Evolutionary conservation across 2,797 vertebrate species (phyloP).

Genomic region (Chelon labrosus): DNA sequence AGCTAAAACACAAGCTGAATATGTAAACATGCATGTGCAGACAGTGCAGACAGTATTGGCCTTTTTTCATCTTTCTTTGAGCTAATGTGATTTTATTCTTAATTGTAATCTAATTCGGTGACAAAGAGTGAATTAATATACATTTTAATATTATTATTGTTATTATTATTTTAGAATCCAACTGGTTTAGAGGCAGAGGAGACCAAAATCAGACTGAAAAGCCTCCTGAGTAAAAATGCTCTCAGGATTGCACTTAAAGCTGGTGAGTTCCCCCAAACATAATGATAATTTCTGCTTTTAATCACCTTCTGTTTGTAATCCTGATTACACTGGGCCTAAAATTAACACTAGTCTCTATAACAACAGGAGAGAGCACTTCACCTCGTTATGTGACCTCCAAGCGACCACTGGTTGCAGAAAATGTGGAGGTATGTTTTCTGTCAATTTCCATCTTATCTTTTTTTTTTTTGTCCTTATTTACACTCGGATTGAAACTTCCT

Average conservation of each 20-base stretch:
- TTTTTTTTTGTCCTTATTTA: background rate
- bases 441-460: background rate
- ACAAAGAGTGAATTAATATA: too few species aligned
- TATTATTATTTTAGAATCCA: constrained; percentile 26
- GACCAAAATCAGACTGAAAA: constrained; percentile 88
- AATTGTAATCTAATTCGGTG: too few species aligned
- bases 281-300: background rate
- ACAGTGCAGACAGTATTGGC: too few species aligned
- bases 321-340: background rate
- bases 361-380: constrained; percentile 39
- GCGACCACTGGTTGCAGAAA: constrained; percentile 17
- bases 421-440: constrained; percentile 54
- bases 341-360: background rate
- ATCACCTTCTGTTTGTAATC: background rate
- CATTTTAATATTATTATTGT: too few species aligned
- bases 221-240: constrained; percentile 89
- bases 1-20: background rate
- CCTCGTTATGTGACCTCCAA: constrained; percentile 67
- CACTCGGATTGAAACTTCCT: too few species aligned
- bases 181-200: constrained; percentile 69
- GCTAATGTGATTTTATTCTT: too few species aligned
- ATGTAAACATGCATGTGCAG: too few species aligned
- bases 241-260: constrained; percentile 82
- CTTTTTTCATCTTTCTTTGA: too few species aligned
- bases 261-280: constrained; percentile 76